Evolutionary conservation across 2,888 invertebrate species (phyloP), one percentile per base, ranked within the genome.

Genomic region (Neoscelio sp.): DNA sequence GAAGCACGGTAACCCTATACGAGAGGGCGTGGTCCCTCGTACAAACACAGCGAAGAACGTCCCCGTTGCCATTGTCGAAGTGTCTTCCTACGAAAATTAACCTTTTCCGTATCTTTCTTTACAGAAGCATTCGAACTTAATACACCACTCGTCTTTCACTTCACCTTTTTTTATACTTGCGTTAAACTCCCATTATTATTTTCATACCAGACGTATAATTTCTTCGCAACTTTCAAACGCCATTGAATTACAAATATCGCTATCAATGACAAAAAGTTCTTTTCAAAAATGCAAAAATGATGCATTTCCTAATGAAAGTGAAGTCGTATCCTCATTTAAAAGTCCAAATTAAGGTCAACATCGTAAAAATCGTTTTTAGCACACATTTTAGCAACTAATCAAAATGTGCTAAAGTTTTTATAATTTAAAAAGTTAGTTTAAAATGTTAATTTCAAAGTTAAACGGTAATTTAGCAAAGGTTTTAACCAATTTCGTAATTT

Each of bases 1-100:
- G 87, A 88, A 87, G 85, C 83, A 81, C 80, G 82, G 80, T 78
- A 83, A 83, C 85, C 85, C 85, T 83, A 82, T 84, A 84, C 82
- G 56, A 64, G 78, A 86, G 87, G 87, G 87, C 86, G 87, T 86
- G 87, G 87, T 83, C 82, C 83, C 82, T 54, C 71, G 74, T 17
- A 48, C 81, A 62, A 65, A 56, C 40, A 79, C 65, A 26, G 15
- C 30, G 23, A 64, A 30, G 38, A 68, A 60, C 30, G 67, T 48
- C 65, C 54, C 71, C 35, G 18, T 26, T 23, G 64, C 50, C 26
- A 73, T 81, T 81, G 76, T 78, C 56, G 23, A 20, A 62, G 44
- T 58, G 67, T 81, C 78, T 76, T 77, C 54, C 60, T 58, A 71
- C 76, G 68, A 75, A 80, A 80, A 80, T 80, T 80, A 71, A 80